These are phyloP conservation scores for Aspiorhynchus laticeps DNA, from an alignment of 2,113 vertebrate species.

Conservation along the genomic window DNA sequence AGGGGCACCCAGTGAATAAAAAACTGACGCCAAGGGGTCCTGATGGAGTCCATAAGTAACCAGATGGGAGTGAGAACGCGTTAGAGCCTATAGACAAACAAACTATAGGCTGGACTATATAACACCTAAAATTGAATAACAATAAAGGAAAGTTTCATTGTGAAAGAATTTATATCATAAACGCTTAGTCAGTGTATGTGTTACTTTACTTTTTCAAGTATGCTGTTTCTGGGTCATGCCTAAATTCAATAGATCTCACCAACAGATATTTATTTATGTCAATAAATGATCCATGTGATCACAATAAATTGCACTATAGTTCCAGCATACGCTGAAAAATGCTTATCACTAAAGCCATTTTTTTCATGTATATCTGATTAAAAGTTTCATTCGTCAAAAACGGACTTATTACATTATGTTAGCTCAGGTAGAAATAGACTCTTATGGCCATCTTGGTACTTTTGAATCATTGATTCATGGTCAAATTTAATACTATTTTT, in stretches of 20 bases:
- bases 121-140: no score
- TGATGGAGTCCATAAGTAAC: no score
- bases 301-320: background rate
- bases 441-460: background rate
- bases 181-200: no score
- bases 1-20: background rate
- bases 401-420: background rate
- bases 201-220: background rate
- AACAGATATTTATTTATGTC: background rate
- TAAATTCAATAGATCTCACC: background rate
- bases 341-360: background rate
- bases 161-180: no score
- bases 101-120: no score
- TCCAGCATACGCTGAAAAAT: background rate
- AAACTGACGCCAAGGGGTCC: background rate
- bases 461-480: background rate
- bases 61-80: no score
- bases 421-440: background rate
- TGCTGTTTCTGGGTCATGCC: background rate
- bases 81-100: no score
- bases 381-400: background rate
- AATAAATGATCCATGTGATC: background rate
- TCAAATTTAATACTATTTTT: background rate
- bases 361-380: background rate
- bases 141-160: no score